These are phyloP conservation scores for Brachyhypopomus gauderio DNA, from an alignment of 2,113 vertebrate species.

Conservation along the genomic window DNA sequence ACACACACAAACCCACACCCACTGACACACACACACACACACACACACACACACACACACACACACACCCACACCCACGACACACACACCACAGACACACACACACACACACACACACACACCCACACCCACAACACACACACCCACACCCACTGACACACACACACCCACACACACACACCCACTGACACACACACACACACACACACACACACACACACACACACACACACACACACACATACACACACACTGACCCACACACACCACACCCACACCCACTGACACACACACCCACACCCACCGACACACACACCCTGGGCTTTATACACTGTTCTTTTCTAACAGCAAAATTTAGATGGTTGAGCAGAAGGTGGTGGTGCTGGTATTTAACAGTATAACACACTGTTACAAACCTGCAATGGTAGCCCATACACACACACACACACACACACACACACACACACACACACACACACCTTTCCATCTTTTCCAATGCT, in stretches of 20 bases:
- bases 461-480: neutral
- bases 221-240: neutral
- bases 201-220: neutral
- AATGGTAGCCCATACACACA: neutral
- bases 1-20: no score
- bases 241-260: neutral
- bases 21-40: no score
- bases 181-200: neutral
- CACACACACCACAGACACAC: neutral
- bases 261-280: neutral
- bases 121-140: neutral
- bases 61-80: neutral
- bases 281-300: neutral
- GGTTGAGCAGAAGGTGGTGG: neutral
- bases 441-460: no score
- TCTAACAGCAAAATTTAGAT: neutral
- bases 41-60: neutral
- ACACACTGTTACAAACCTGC: constrained; percentile 9
- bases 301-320: neutral
- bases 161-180: neutral
- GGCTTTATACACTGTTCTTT: no score
- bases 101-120: constrained; percentile 16
- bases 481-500: neutral
- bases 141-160: neutral
- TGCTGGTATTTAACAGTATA: neutral